Percentiles rank a stretch among this genome's conserved stretches.
phyloP scores from a whole-genome alignment of 2,888 invertebrate genomes.

The Vandiemenella viatica region DNA sequence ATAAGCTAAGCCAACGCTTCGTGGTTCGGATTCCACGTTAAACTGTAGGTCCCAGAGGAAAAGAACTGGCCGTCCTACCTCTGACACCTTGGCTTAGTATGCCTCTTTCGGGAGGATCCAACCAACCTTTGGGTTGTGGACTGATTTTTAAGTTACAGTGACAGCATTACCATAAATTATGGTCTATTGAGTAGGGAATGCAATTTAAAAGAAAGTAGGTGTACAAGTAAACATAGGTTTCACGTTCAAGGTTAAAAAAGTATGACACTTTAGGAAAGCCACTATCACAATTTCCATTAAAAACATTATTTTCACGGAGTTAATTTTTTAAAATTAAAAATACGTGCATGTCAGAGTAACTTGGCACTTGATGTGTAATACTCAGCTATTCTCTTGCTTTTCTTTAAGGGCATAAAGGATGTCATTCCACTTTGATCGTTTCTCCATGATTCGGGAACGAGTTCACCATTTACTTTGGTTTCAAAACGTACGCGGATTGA shows the following conservation, averaged over 20 bases:
- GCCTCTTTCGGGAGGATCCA: too few species aligned
- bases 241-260: too few species aligned
- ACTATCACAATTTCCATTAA: background rate
- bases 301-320: background rate
- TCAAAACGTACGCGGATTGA: background rate
- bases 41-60: too few species aligned
- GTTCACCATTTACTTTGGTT: conserved; percentile 14
- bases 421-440: conserved; percentile 5
- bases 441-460: conserved; percentile 17
- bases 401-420: background rate
- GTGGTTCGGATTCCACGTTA: too few species aligned
- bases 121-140: too few species aligned
- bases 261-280: too few species aligned
- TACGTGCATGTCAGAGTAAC: background rate
- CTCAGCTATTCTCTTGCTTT: background rate
- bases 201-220: background rate
- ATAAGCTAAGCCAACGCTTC: too few species aligned
- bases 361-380: background rate
- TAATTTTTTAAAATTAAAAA: background rate
- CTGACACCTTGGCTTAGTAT: too few species aligned
- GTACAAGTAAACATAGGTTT: background rate
- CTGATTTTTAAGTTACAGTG: too few species aligned
- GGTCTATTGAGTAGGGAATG: too few species aligned
- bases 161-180: too few species aligned
- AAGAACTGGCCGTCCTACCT: too few species aligned